Evolutionary conservation across 2,797 vertebrate species (phyloP), one percentile per base, ranked within the genome.

Genomic region (Dryobates pubescens): DNA sequence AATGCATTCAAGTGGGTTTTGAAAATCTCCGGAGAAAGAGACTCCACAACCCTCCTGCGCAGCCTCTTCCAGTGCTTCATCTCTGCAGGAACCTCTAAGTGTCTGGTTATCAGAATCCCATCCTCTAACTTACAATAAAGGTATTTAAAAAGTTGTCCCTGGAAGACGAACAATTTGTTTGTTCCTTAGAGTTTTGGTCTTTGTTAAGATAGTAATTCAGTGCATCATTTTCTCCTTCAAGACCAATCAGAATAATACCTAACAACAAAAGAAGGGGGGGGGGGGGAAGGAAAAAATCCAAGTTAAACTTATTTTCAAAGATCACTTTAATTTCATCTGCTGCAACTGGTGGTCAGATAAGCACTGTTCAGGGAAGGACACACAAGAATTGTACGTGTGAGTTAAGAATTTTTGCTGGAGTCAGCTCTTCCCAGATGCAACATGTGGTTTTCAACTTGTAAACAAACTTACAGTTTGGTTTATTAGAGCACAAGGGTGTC

Each of bases 371-470:
- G n/a, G 95, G 43, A 49, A 63, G 32, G 43, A 57, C 0, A 2
- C 22, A 27, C 29, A 75, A 43, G 4, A 3, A 26, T 79, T 71
- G 10, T 30, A 77, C 84, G 80, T 29, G 22, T 10, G 22, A 36
- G 32, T 63, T 69, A 38, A 57, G 34, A 43, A 54, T 53, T 90
- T 91, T 73, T 91, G 82, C 54, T 36, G 41, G 19, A 74, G 22
- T 29, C 29, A 72, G n/a, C 1, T 11, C 51, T 88, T 92, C 53
- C 63, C 64, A 84, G 73, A 86, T 76, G 58, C 24, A 82, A 20
- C 79, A 77, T 88, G 71, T 93, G 56, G 10, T 93, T 92, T 95
- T 89, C 90, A 78, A 53, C 76, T 93, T 95, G 54, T 67, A 82
- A 91, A 73, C 30, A 74, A 93, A 84, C 34, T 75, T 63, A 64